phyloP scores from a whole-genome alignment of 2,113 vertebrate species.

The Aegotheles bennettii region DNA sequence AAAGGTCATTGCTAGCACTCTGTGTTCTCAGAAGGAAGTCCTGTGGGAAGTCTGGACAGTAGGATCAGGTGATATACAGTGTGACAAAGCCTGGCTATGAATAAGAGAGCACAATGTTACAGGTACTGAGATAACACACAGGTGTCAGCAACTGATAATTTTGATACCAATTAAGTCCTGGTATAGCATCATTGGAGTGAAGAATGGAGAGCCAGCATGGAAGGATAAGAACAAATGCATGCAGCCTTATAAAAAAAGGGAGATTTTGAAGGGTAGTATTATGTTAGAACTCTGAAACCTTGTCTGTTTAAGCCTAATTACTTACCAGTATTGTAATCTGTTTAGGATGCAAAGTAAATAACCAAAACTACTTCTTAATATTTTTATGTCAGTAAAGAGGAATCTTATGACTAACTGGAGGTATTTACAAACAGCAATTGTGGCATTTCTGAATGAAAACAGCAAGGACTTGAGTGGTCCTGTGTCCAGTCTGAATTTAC shows the following conservation, averaged over 20 bases:
- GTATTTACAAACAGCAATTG: neutral
- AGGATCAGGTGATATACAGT: rapidly evolving
- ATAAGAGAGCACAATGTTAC: neutral
- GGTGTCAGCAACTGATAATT: neutral
- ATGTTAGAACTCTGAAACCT: neutral
- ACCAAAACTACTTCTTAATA: neutral
- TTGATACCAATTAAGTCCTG: neutral
- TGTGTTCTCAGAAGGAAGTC: neutral
- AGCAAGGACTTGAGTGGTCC: neutral
- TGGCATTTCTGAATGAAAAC: neutral
- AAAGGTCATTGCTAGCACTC: neutral
- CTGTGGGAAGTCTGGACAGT: neutral
- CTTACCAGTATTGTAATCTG: neutral
- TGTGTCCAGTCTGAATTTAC: neutral
- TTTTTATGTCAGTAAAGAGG: neutral
- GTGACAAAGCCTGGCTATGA: neutral
- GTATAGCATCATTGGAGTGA: neutral
- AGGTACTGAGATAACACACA: neutral
- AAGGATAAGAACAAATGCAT: neutral
- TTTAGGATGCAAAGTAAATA: neutral
- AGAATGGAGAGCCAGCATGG: neutral
- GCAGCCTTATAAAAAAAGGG: neutral
- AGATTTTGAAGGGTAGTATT: neutral
- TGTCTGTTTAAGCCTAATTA: neutral
- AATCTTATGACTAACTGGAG: neutral